Evolutionary conservation across 2,888 invertebrate genomes (phyloP).

Genomic region (Volucella bombylans): DNA sequence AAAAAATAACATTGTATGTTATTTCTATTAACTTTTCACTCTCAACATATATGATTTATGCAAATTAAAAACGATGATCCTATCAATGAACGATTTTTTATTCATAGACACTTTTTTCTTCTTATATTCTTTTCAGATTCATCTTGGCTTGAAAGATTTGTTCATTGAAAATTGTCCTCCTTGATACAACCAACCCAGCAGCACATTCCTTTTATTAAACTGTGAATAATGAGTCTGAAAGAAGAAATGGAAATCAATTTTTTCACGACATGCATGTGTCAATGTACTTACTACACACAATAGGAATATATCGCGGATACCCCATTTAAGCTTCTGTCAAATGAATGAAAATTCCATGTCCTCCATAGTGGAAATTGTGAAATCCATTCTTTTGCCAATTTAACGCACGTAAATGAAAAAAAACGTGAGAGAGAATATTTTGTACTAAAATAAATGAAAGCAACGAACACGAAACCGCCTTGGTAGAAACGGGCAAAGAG

Average conservation of each 20-base stretch:
- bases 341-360: slow-evolving; percentile 17
- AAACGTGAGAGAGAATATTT: slow-evolving; percentile 24
- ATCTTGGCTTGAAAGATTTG: slow-evolving; percentile 64
- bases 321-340: slow-evolving; percentile 34
- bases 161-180: slow-evolving; percentile 59
- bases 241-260: slow-evolving; percentile 55
- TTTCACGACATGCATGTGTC: slow-evolving; percentile 56
- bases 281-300: slow-evolving; percentile 42
- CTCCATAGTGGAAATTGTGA: slow-evolving; percentile 6
- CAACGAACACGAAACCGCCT: slow-evolving; percentile 7
- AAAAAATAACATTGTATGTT: slow-evolving; percentile 7
- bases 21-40: slow-evolving; percentile 44
- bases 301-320: slow-evolving; percentile 14
- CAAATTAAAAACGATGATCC: slow-evolving; percentile 63
- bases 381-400: slow-evolving; percentile 47
- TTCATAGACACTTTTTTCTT: slow-evolving; percentile 42
- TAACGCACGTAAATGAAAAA: slow-evolving; percentile 33
- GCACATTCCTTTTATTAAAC: slow-evolving; percentile 42
- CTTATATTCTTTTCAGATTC: slow-evolving; percentile 64
- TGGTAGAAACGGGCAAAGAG: neutral
- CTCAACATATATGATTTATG: slow-evolving; percentile 53
- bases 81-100: slow-evolving; percentile 50
- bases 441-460: slow-evolving; percentile 30
- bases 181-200: slow-evolving; percentile 28
- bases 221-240: slow-evolving; percentile 49